These are phyloP conservation scores for Coptodon rendalli DNA, from an alignment of 2,113 vertebrate species.

Conservation along the genomic window DNA sequence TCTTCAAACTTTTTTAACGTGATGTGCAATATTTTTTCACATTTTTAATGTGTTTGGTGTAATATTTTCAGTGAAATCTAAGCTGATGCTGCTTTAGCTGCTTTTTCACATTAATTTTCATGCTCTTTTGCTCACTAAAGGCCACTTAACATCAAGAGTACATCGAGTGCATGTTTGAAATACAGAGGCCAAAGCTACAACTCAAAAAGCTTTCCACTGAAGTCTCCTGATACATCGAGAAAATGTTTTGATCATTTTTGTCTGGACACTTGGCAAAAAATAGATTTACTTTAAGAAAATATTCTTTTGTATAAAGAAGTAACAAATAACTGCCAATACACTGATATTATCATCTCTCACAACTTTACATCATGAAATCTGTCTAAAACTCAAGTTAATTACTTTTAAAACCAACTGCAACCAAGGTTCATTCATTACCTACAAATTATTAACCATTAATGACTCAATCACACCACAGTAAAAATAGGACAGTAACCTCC, in stretches of 20 bases:
- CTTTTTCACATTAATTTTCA: constrained; percentile 3
- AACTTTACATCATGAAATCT: neutral
- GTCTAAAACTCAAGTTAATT: neutral
- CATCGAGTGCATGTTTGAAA: constrained; percentile 7
- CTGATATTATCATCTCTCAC: neutral
- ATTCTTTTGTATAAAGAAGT: neutral
- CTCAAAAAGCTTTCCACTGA: neutral
- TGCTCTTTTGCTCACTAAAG: neutral
- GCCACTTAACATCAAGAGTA: neutral
- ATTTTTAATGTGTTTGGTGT: neutral
- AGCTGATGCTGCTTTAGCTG: neutral
- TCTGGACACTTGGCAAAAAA: neutral
- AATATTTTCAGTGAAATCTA: neutral
- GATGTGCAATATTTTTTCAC: neutral
- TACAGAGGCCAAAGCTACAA: neutral
- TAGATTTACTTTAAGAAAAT: neutral
- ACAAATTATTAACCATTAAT: neutral
- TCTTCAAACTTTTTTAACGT: neutral
- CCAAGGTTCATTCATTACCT: neutral
- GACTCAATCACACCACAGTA: accelerated
- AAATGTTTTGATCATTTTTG: neutral
- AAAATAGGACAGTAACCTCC: accelerated
- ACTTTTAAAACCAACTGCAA: neutral
- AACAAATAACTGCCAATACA: neutral
- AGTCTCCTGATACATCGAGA: neutral